Conservation (phyloP, 1,140 invertebrate genomes). For the Brachionus manjavacas region DNA sequence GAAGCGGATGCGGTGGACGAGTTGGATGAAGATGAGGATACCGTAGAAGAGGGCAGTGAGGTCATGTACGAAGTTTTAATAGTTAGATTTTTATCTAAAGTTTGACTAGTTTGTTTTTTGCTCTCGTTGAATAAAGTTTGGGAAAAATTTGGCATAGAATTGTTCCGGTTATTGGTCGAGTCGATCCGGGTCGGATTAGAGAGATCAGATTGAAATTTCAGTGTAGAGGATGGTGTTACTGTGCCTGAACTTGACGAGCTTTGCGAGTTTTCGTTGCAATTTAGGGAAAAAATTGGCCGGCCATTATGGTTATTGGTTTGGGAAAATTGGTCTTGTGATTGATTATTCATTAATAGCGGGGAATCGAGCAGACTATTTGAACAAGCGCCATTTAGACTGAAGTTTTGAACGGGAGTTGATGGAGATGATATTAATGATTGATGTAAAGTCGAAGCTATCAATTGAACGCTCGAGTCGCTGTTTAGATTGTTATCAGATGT, state of each 20-base stretch:
- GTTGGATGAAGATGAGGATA: slow-evolving; percentile 7
- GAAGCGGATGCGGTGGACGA: slow-evolving; percentile 7
- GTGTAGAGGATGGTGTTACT: background rate
- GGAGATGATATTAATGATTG: slow-evolving; percentile 16
- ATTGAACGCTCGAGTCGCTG: background rate
- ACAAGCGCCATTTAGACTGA: background rate
- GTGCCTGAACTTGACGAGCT: slow-evolving; percentile 16
- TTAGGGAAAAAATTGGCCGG: background rate
- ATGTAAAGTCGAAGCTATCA: background rate
- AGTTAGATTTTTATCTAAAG: slow-evolving; percentile 1
- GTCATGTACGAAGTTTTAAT: slow-evolving; percentile 9
- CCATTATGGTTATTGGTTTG: background rate
- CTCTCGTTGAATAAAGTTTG: background rate
- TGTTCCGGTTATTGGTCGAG: background rate
- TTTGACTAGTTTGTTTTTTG: slow-evolving; percentile 35
- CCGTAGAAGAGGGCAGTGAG: background rate
- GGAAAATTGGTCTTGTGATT: background rate
- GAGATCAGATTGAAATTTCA: background rate
- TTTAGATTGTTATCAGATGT: background rate
- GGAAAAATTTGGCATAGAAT: slow-evolving; percentile 15
- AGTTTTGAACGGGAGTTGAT: slow-evolving; percentile 17
- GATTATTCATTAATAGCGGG: background rate
- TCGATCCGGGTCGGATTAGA: background rate
- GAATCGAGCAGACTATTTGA: background rate
- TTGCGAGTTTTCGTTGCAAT: slow-evolving; percentile 5